Percentiles rank a stretch among this genome's conserved stretches.
These are phyloP conservation scores for Scaptodrosophila lebanonensis DNA, from an alignment of 1,140 invertebrate genomes.

Conservation along the genomic window DNA sequence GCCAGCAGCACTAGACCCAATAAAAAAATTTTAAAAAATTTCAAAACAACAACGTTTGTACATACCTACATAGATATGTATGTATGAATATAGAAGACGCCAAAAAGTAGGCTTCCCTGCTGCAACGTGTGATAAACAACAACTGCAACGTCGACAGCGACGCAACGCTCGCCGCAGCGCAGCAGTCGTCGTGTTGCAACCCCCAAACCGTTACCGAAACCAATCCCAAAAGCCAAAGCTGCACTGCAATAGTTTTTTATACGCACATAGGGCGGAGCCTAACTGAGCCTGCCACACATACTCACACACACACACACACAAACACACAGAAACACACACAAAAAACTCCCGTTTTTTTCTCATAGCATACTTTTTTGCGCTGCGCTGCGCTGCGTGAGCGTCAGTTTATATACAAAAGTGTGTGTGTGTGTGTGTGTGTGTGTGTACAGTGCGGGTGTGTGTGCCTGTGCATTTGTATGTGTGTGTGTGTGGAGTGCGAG, in stretches of 20 bases:
- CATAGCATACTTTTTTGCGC: conserved; percentile 31
- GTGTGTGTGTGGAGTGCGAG: conserved; percentile 54
- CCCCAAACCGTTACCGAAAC: conserved; percentile 63
- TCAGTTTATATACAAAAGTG: not conserved
- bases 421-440: conserved; percentile 8
- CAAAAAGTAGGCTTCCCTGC: conserved; percentile 64
- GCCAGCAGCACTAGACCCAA: conserved; percentile 5
- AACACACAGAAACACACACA: conserved; percentile 42
- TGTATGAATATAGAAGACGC: conserved; percentile 53
- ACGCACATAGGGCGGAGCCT: conserved; percentile 68
- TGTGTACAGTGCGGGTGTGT: not conserved
- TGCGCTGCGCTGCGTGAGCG: conserved; percentile 12
- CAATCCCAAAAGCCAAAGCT: conserved; percentile 60
- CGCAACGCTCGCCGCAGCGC: conserved; percentile 2
- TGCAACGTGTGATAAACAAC: conserved; percentile 62
- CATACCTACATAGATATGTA: too few species aligned
- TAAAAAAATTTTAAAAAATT: conserved; percentile 8
- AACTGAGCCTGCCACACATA: conserved; percentile 13
- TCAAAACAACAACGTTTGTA: too few species aligned
- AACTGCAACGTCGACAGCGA: conserved; percentile 4
- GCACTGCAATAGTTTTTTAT: conserved; percentile 44
- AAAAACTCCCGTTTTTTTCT: conserved; percentile 26
- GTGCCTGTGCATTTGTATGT: conserved; percentile 33
- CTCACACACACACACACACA: conserved; percentile 2
- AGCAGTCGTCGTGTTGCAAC: conserved; percentile 48